phyloP scores from a whole-genome alignment of 2,113 vertebrate genomes.

The Protobothrops flavoviridis region DNA sequence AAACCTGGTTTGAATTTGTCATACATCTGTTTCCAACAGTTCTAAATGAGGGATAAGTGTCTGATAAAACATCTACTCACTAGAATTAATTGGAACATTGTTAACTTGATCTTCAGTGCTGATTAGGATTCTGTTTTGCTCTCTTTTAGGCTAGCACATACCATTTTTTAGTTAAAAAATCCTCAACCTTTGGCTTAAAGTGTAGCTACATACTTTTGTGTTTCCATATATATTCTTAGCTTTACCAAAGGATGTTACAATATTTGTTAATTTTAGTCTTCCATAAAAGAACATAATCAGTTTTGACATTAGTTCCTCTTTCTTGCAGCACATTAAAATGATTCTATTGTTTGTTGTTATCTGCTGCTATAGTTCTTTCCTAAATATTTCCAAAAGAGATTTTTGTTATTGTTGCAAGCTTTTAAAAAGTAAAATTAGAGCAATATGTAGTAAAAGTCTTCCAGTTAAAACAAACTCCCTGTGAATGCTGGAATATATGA shows the following conservation, averaged over 20 bases:
- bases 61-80: conserved; percentile 40
- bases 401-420: conserved; percentile 26
- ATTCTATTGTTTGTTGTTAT: conserved; percentile 48
- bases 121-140: conserved; percentile 41
- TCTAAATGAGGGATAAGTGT: conserved; percentile 16
- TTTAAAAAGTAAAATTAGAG: conserved; percentile 34
- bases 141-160: conserved; percentile 6
- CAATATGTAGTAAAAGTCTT: conserved; percentile 17
- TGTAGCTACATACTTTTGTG: conserved; percentile 24
- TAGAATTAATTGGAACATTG: conserved; percentile 35
- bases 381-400: conserved; percentile 41
- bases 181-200: conserved; percentile 28
- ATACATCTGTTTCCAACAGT: conserved; percentile 38
- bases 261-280: conserved; percentile 27
- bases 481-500: conserved; percentile 48
- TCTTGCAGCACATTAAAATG: conserved; percentile 56
- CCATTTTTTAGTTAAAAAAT: conserved; percentile 35
- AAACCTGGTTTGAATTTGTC: conserved; percentile 44
- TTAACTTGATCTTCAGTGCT: conserved; percentile 17
- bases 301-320: conserved; percentile 46
- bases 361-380: conserved; percentile 43
- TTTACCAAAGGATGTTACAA: conserved; percentile 42
- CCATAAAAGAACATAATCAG: conserved; percentile 24
- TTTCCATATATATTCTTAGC: conserved; percentile 41
- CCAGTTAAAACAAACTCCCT: conserved; percentile 30